Percentiles rank a stretch among this genome's conserved stretches.
Conservation (phyloP, 2,888 invertebrate genomes). For the Lacanobia wlatinum region DNA sequence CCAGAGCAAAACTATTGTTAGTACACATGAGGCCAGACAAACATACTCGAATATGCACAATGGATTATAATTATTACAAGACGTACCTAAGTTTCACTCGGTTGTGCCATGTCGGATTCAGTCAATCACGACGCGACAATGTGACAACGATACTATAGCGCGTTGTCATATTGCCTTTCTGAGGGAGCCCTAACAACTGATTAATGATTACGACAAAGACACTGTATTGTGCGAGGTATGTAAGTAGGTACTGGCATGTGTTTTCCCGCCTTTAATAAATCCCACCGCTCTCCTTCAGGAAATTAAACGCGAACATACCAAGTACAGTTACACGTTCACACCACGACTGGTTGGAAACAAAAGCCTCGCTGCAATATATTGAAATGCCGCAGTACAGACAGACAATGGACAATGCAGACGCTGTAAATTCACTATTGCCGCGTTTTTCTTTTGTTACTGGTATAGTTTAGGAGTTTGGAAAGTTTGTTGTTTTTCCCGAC, state of each 20-base stretch:
- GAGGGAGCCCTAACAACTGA: background rate
- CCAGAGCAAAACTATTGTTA: too few relatives aligned
- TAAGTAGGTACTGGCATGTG: too few relatives aligned
- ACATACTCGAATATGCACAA: too few relatives aligned
- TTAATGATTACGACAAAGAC: background rate
- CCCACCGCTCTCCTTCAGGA: conserved; percentile 31
- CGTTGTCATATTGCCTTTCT: background rate
- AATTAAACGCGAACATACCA: conserved; percentile 28
- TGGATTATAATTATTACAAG: too few relatives aligned
- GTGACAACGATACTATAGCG: background rate
- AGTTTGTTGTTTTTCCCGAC: background rate
- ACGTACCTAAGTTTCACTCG: too few relatives aligned
- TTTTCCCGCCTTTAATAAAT: background rate
- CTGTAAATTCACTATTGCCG: conserved; percentile 32
- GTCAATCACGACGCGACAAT: background rate
- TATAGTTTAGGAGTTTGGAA: background rate
- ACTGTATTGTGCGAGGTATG: background rate
- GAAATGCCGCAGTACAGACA: conserved; percentile 23
- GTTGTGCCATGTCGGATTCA: too few relatives aligned
- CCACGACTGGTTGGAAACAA: conserved; percentile 35
- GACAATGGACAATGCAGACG: conserved; percentile 38
- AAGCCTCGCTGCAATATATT: conserved; percentile 29
- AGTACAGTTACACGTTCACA: conserved; percentile 5
- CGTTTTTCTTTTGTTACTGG: conserved; percentile 13
- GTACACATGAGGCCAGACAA: too few relatives aligned